phyloP scores from a whole-genome alignment of 2,113 vertebrate species.

The Cavia aperea region DNA sequence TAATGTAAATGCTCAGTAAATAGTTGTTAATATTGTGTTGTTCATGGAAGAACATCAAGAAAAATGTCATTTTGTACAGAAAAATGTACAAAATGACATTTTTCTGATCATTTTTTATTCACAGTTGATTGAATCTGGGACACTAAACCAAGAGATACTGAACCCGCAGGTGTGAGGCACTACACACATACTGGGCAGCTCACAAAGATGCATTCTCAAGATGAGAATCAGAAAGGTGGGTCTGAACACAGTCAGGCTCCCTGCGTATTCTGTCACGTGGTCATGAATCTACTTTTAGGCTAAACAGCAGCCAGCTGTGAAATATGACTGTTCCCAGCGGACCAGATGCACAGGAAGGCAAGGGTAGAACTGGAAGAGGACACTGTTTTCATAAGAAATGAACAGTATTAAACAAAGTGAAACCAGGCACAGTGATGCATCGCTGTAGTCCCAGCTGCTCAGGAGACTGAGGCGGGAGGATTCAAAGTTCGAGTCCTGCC shows the following conservation, averaged over 20 bases:
- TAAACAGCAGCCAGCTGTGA: background rate
- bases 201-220: background rate
- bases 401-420: background rate
- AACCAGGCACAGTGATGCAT: background rate
- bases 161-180: too few relatives aligned
- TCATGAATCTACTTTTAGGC: background rate
- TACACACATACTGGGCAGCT: background rate
- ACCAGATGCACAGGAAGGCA: background rate
- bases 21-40: background rate
- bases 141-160: too few relatives aligned
- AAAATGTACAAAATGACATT: too few relatives aligned
- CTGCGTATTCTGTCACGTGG: background rate
- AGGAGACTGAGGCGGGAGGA: background rate
- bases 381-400: conserved; percentile 8
- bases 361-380: background rate
- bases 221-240: background rate
- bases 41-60: background rate
- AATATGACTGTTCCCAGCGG: background rate
- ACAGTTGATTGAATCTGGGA: background rate
- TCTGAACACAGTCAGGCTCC: background rate
- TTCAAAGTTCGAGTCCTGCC: background rate
- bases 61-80: background rate
- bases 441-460: background rate
- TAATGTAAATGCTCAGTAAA: background rate
- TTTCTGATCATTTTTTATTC: background rate